phyloP scores from a whole-genome alignment of 2,888 invertebrate genomes.

The Catocala nupta region DNA sequence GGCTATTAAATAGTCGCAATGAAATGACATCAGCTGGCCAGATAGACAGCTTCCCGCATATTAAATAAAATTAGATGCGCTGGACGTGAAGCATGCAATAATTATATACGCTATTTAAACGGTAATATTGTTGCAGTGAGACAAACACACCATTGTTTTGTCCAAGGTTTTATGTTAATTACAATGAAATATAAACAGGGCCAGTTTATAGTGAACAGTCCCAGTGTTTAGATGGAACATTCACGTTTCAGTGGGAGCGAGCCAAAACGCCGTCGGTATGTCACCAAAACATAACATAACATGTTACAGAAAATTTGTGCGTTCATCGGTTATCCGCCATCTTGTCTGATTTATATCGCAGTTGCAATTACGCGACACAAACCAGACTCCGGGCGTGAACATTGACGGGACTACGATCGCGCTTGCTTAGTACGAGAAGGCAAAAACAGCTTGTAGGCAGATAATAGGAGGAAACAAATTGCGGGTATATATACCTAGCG shows the following conservation, averaged over 20 bases:
- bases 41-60: slow-evolving; percentile 35
- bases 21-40: slow-evolving; percentile 18
- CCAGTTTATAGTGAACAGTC: slow-evolving; percentile 17
- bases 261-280: slow-evolving; percentile 28
- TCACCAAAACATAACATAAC: slow-evolving; percentile 37
- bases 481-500: slow-evolving; percentile 34
- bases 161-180: slow-evolving; percentile 38
- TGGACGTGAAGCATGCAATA: slow-evolving; percentile 22
- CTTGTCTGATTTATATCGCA: slow-evolving; percentile 54
- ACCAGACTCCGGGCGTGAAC: slow-evolving; percentile 46
- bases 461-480: slow-evolving; percentile 59
- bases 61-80: slow-evolving; percentile 23
- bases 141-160: slow-evolving; percentile 22
- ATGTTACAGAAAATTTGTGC: slow-evolving; percentile 30
- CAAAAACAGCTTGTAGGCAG: slow-evolving; percentile 21
- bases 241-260: slow-evolving; percentile 27
- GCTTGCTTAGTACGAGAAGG: slow-evolving; percentile 38
- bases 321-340: slow-evolving; percentile 43
- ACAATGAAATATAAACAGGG: slow-evolving; percentile 21
- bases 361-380: slow-evolving; percentile 53
- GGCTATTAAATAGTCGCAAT: slow-evolving; percentile 20
- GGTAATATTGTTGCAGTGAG: slow-evolving; percentile 10
- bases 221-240: slow-evolving; percentile 18
- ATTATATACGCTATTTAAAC: slow-evolving; percentile 30
- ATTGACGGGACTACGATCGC: slow-evolving; percentile 24